phyloP scores from a whole-genome alignment of 2,888 invertebrate genomes.

The Empis livida region DNA sequence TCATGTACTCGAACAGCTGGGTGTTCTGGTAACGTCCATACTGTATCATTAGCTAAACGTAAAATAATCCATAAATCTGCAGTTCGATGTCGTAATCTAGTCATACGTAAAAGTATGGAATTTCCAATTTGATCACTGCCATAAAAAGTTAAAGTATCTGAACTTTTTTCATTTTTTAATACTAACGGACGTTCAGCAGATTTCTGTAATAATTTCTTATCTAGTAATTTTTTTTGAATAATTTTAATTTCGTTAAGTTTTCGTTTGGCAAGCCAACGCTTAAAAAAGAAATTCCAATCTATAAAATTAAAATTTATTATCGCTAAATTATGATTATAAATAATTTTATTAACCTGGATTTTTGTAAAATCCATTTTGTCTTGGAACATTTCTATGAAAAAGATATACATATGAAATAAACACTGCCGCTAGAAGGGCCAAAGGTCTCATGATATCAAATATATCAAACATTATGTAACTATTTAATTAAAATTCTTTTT shows the following conservation, averaged over 20 bases:
- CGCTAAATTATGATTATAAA: not conserved
- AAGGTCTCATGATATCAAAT: slow-evolving; percentile 2
- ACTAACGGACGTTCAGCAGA: slow-evolving; percentile 27
- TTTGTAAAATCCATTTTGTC: slow-evolving; percentile 11
- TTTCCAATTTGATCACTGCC: slow-evolving; percentile 45
- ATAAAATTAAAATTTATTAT: slow-evolving; percentile 8
- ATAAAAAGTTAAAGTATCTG: slow-evolving; percentile 36
- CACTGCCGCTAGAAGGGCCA: not conserved
- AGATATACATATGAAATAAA: slow-evolving; percentile 3
- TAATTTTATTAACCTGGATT: slow-evolving; percentile 12
- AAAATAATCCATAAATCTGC: slow-evolving; percentile 45
- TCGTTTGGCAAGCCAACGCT: slow-evolving; percentile 34
- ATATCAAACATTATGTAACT: slow-evolving; percentile 2
- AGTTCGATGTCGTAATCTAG: slow-evolving; percentile 38
- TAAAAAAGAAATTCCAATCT: slow-evolving; percentile 41
- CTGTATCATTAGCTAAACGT: slow-evolving; percentile 31
- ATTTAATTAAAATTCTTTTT: no score
- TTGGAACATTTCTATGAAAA: not conserved
- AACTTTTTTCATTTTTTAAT: slow-evolving; percentile 24
- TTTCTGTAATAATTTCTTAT: slow-evolving; percentile 15
- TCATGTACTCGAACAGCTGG: slow-evolving; percentile 39
- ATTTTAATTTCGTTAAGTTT: slow-evolving; percentile 35
- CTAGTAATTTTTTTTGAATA: slow-evolving; percentile 10
- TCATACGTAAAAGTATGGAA: slow-evolving; percentile 40
- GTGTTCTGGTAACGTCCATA: slow-evolving; percentile 40